Evolutionary conservation across 1,140 invertebrate genomes (phyloP).

Genomic region (Scaptomyza hsui): DNA sequence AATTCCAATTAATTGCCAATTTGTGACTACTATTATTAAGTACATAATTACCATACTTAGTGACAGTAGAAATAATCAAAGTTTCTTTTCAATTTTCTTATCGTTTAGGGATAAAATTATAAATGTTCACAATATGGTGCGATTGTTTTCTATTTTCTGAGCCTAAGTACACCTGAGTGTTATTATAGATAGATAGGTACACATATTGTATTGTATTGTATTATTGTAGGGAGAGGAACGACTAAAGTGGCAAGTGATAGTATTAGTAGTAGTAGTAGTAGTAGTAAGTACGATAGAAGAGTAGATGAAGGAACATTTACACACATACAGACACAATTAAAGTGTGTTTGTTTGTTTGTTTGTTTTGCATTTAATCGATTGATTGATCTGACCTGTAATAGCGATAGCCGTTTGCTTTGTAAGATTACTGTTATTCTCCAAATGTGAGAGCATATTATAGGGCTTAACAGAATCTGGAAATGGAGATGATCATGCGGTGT

Average conservation of each 20-base stretch:
- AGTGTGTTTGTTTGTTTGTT: constrained; percentile 7
- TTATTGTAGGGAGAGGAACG: constrained; percentile 14
- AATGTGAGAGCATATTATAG: constrained; percentile 84
- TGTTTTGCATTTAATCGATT: constrained; percentile 17
- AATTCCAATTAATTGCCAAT: constrained; percentile 6
- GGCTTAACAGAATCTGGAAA: constrained; percentile 83
- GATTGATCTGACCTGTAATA: constrained; percentile 79
- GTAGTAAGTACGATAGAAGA: constrained; percentile 35
- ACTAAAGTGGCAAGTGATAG: constrained; percentile 27
- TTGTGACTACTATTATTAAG: constrained; percentile 2
- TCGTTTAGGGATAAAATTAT: background rate
- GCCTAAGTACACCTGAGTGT: background rate
- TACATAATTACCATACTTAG: constrained; percentile 4
- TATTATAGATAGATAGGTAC: constrained; percentile 10
- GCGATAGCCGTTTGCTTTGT: constrained; percentile 82
- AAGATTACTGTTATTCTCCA: constrained; percentile 84
- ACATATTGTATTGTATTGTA: constrained; percentile 8
- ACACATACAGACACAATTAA: constrained; percentile 30
- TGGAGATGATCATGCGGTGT: constrained; percentile 74
- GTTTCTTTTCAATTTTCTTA: background rate
- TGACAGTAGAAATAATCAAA: background rate
- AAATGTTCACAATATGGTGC: constrained; percentile 23
- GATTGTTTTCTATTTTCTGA: background rate
- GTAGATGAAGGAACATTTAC: constrained; percentile 50
- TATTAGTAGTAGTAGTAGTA: background rate